Conservation (phyloP, 92 coral and sea anemone genomes). For the Meandrina meandrites region DNA sequence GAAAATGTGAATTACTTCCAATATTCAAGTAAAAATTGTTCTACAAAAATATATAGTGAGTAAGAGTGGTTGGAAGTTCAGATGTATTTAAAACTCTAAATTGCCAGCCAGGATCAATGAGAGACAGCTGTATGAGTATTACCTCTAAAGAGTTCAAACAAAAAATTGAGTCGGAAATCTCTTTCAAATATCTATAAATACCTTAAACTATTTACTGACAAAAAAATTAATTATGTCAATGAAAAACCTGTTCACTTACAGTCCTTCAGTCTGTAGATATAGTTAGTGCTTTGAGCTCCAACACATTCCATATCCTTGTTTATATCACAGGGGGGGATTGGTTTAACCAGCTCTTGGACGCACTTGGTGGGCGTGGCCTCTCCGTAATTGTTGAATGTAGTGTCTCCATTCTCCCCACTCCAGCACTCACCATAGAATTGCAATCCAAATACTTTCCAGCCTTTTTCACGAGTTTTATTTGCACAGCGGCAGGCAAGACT, state of each 20-base stretch:
- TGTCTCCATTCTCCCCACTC: slow-evolving; percentile 59
- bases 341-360: slow-evolving; percentile 39
- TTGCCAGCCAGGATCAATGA: too few species aligned
- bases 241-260: slow-evolving; percentile 22
- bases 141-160: too few species aligned
- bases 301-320: slow-evolving; percentile 56
- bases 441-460: slow-evolving; percentile 70
- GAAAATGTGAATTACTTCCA: too few species aligned
- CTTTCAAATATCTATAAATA: too few species aligned
- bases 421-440: slow-evolving; percentile 69
- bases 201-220: background rate
- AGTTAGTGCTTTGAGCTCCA: slow-evolving; percentile 55
- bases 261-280: slow-evolving; percentile 55
- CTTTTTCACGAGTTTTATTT: slow-evolving; percentile 51
- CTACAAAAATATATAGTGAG: too few species aligned
- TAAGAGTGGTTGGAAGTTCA: too few species aligned
- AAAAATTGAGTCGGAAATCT: too few species aligned
- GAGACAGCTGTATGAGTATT: too few species aligned
- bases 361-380: slow-evolving; percentile 37
- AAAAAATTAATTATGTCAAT: background rate
- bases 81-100: too few species aligned
- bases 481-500: slow-evolving; percentile 75
- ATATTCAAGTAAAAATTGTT: too few species aligned
- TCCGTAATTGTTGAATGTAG: slow-evolving; percentile 54
- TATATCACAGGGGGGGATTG: slow-evolving; percentile 51